These are phyloP conservation scores for Lagenorhynchus albirostris DNA, from an alignment of 2,113 vertebrate species.

Conservation along the genomic window DNA sequence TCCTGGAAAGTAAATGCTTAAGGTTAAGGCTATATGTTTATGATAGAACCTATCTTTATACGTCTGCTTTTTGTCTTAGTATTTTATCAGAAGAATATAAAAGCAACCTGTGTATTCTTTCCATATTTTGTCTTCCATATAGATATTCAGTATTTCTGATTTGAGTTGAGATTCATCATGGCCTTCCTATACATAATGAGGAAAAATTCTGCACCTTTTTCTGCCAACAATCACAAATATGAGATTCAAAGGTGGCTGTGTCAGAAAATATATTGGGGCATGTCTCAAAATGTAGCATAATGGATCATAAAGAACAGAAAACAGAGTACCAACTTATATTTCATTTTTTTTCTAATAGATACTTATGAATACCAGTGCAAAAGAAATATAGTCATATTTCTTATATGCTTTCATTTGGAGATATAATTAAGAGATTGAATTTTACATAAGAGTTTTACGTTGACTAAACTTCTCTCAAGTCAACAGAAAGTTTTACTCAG, in stretches of 20 bases:
- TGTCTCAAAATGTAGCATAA: not conserved
- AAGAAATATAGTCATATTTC: not conserved
- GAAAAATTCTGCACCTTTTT: not conserved
- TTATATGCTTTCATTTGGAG: not conserved
- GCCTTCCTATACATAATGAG: not conserved
- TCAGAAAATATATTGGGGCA: not conserved
- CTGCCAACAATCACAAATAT: not conserved
- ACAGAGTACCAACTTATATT: not conserved
- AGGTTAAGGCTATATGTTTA: not conserved
- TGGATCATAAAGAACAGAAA: not conserved
- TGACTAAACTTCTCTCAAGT: not conserved
- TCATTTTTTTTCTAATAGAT: not conserved
- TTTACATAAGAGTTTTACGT: not conserved
- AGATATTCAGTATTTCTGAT: not conserved
- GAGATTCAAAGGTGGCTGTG: not conserved
- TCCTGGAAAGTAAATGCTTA: not conserved
- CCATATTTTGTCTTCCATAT: not conserved
- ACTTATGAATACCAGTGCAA: not conserved
- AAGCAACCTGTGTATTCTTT: not conserved
- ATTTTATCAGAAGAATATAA: not conserved
- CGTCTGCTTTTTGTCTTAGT: not conserved
- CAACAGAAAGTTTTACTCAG: not conserved
- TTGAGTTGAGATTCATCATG: not conserved
- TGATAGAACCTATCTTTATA: not conserved
- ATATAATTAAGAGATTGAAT: not conserved